phyloP scores from a whole-genome alignment of 1,140 invertebrate species.

The Cataglyphis hispanica region DNA sequence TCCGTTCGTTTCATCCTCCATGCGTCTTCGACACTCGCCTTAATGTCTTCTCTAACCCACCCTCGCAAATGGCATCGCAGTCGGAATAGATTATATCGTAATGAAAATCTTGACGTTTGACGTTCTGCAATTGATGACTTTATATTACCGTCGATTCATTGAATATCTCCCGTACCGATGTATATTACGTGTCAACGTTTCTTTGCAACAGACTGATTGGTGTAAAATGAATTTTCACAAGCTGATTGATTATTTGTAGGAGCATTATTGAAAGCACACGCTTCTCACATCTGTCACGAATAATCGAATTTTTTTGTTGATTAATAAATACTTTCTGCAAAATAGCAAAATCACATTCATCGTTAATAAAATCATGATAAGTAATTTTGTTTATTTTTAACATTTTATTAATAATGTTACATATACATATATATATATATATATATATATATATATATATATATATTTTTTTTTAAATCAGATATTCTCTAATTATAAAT shows the following conservation, averaged over 20 bases:
- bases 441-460: no score
- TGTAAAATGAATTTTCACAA: slow-evolving; percentile 4
- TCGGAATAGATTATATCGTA: slow-evolving; percentile 70
- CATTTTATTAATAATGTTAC: no score
- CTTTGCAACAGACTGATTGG: background rate
- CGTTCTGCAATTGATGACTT: slow-evolving; percentile 60
- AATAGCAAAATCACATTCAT: no score
- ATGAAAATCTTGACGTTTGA: slow-evolving; percentile 74
- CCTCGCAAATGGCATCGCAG: background rate
- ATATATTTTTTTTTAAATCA: no score
- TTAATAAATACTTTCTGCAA: background rate
- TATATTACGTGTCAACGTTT: slow-evolving; percentile 21
- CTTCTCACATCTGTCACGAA: background rate
- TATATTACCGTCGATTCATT: slow-evolving; percentile 57
- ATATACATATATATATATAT: no score
- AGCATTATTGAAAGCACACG: background rate
- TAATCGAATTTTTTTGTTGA: background rate
- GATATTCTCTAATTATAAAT: no score
- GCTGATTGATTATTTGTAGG: background rate
- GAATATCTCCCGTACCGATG: slow-evolving; percentile 52
- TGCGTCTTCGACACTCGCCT: slow-evolving; percentile 55
- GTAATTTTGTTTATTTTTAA: no score
- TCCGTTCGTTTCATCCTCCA: slow-evolving; percentile 59
- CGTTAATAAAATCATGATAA: no score
- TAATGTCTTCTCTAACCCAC: slow-evolving; percentile 55